Percentiles rank a stretch among this genome's conserved stretches.
phyloP scores from a whole-genome alignment of 2,113 vertebrate species.

The Cyprichromis sp. region DNA sequence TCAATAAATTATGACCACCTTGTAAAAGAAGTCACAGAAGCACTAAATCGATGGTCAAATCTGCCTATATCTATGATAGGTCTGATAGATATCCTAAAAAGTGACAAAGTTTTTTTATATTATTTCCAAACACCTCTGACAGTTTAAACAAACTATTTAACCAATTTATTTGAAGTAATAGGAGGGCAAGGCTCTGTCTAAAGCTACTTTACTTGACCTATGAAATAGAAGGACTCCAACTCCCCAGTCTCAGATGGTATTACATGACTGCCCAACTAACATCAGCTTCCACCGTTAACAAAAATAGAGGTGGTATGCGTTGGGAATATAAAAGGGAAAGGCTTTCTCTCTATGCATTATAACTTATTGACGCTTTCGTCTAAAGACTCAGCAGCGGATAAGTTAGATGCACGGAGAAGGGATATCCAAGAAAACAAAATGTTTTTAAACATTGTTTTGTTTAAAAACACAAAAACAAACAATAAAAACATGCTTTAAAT shows the following conservation, averaged over 20 bases:
- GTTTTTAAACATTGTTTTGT: background rate
- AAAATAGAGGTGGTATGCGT: background rate
- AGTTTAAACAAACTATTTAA: background rate
- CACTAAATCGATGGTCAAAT: background rate
- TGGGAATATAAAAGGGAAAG: background rate
- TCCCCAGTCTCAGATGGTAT: background rate
- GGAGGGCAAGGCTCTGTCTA: background rate
- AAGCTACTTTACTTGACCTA: background rate
- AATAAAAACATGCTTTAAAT: background rate
- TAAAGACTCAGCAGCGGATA: background rate
- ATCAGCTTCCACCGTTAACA: background rate
- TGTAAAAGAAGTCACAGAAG: background rate
- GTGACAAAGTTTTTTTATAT: background rate
- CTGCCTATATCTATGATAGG: background rate
- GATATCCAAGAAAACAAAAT: background rate
- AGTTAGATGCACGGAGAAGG: background rate
- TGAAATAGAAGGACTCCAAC: background rate
- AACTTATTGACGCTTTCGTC: background rate
- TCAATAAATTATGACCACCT: background rate
- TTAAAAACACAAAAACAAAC: background rate
- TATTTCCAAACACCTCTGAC: background rate
- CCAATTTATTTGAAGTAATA: background rate
- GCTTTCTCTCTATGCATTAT: background rate
- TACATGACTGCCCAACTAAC: background rate
- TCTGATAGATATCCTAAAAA: background rate